Percentiles rank a stretch among this genome's conserved stretches.
These are phyloP conservation scores for Rhabdomys dilectus DNA, from an alignment of 2,113 vertebrate genomes.

Conservation along the genomic window DNA sequence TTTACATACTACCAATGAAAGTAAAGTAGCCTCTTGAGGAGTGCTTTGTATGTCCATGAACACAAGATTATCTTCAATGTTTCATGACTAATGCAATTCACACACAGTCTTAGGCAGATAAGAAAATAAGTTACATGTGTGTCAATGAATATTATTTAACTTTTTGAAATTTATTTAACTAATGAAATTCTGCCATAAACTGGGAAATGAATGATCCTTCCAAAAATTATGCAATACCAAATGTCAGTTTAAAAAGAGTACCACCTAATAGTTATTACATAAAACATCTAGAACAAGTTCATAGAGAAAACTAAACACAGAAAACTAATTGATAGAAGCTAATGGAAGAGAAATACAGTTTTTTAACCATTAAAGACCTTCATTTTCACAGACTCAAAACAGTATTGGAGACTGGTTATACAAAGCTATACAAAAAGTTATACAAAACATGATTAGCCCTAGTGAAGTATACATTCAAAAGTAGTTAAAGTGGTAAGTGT, in stretches of 20 bases:
- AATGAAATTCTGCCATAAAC: background rate
- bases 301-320: background rate
- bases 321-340: background rate
- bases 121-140: background rate
- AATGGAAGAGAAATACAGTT: background rate
- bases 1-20: background rate
- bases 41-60: background rate
- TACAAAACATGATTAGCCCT: background rate
- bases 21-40: background rate
- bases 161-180: background rate
- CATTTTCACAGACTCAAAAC: background rate
- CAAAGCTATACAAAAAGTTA: too few species aligned
- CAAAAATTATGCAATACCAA: background rate
- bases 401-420: background rate
- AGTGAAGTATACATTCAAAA: background rate
- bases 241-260: background rate
- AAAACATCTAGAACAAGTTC: background rate
- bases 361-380: background rate
- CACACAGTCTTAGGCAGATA: background rate
- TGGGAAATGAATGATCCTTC: background rate
- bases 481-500: background rate
- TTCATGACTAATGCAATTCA: background rate
- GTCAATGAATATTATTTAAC: background rate
- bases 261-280: background rate
- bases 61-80: background rate